Evolutionary conservation across 2,888 invertebrate species (phyloP).

Genomic region (Caenorhabditis virilis): DNA sequence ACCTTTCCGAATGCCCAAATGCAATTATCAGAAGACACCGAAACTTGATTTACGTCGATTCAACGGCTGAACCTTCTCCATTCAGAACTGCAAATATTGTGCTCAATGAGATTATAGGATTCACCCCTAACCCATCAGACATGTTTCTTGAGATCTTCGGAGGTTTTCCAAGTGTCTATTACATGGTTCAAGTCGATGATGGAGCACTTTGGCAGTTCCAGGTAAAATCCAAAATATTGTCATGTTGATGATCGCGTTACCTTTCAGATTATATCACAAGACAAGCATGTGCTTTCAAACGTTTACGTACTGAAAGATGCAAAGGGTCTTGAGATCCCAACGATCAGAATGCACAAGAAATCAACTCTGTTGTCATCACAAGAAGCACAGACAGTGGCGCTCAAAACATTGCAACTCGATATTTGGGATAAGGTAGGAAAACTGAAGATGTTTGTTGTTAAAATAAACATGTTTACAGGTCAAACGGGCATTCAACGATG

Average conservation of each 20-base stretch:
- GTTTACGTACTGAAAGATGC: conserved; percentile 34
- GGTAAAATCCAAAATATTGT: conserved; percentile 4
- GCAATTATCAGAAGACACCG: conserved; percentile 24
- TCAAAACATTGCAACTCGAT: conserved; percentile 28
- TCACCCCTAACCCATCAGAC: conserved; percentile 29
- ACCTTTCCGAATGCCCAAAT: conserved; percentile 25
- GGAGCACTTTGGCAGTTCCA: conserved; percentile 40
- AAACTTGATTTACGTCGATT: conserved; percentile 28
- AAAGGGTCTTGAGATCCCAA: conserved; percentile 28
- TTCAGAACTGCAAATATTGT: conserved; percentile 35
- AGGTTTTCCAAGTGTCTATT: conserved; percentile 14
- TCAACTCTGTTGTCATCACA: conserved; percentile 36
- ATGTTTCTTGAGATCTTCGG: conserved; percentile 33
- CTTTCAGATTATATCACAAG: conserved; percentile 22
- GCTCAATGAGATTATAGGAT: conserved; percentile 31
- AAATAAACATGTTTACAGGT: conserved; percentile 15
- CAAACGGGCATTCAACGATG: conserved; percentile 26
- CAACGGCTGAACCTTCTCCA: conserved; percentile 25
- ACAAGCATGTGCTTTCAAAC: conserved; percentile 20
- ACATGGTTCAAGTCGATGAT: conserved; percentile 37
- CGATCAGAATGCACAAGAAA: conserved; percentile 33
- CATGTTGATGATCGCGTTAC: neutral
- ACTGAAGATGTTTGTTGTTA: too few species aligned
- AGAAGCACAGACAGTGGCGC: conserved; percentile 24
- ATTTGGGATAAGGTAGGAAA: conserved; percentile 24